Percentiles rank a stretch among this genome's conserved stretches.
Conservation (phyloP, 1,140 invertebrate genomes). For the Drosophila athabasca region DNA sequence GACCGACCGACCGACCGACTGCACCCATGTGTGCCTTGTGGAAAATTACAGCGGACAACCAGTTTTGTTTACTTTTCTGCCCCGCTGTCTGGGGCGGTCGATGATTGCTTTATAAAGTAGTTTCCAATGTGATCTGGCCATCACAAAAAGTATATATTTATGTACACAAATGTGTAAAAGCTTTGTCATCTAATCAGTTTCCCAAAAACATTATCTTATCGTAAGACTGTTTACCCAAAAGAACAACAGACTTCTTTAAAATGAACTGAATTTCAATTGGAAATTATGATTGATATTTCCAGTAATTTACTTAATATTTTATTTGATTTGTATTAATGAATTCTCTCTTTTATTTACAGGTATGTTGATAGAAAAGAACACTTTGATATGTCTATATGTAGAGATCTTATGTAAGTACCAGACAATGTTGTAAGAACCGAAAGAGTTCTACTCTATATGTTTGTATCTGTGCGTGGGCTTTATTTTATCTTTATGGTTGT, state of each 20-base stretch:
- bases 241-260: conserved; percentile 3
- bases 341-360: conserved; percentile 55
- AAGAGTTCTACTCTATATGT: too few species aligned
- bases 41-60: conserved; percentile 68
- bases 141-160: conserved; percentile 14
- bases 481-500: background rate
- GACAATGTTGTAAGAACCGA: background rate
- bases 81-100: background rate
- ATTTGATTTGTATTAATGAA: conserved; percentile 8
- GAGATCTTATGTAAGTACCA: conserved; percentile 17
- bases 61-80: conserved; percentile 51
- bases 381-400: background rate
- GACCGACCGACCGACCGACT: conserved; percentile 5
- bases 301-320: conserved; percentile 7
- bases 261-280: conserved; percentile 23
- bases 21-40: conserved; percentile 57
- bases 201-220: conserved; percentile 57
- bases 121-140: conserved; percentile 20
- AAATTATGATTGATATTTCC: background rate
- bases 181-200: conserved; percentile 47
- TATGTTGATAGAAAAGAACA: conserved; percentile 31
- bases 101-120: conserved; percentile 32
- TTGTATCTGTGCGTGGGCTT: conserved; percentile 6
- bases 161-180: conserved; percentile 16
- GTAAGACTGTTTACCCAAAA: conserved; percentile 29